Evolutionary conservation across 2,113 vertebrate species (phyloP).

Genomic region (Microcebus jonahi): DNA sequence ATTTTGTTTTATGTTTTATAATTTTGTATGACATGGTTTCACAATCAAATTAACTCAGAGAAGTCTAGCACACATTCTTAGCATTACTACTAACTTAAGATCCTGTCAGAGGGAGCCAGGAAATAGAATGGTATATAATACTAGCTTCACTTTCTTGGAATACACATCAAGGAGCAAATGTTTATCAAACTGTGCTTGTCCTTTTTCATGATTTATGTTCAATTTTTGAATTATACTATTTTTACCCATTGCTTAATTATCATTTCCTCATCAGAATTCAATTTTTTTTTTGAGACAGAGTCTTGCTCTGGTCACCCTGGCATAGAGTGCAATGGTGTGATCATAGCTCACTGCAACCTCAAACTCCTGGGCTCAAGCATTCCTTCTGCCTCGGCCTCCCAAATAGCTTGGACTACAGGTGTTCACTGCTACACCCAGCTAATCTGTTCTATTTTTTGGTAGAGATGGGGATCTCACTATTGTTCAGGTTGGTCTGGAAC

Average conservation of each 20-base stretch:
- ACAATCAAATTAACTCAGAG: background rate
- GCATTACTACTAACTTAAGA: background rate
- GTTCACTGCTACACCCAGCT: too few species aligned
- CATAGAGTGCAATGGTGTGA: too few species aligned
- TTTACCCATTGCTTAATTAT: background rate
- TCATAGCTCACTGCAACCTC: too few species aligned
- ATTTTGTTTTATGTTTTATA: background rate
- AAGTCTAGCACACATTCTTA: background rate
- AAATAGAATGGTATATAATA: background rate
- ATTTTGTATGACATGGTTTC: background rate
- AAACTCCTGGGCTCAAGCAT: too few species aligned
- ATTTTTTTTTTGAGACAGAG: too few species aligned
- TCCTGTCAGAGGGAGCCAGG: background rate
- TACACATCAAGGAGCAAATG: background rate
- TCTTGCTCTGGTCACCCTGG: too few species aligned
- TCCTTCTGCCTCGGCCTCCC: too few species aligned
- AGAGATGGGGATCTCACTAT: too few species aligned
- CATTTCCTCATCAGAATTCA: constrained; percentile 5
- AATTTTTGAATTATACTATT: background rate
- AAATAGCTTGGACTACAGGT: too few species aligned
- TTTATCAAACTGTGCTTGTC: background rate
- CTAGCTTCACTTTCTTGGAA: background rate
- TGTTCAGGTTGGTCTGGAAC: too few species aligned
- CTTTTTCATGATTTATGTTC: background rate
- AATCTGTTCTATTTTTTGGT: too few species aligned